A percentile compares a stretch with the other conserved stretches of the same genome.
These are phyloP conservation scores for Anarhynchus alexandrinus DNA, from an alignment of 2,113 vertebrate genomes.

Conservation along the genomic window DNA sequence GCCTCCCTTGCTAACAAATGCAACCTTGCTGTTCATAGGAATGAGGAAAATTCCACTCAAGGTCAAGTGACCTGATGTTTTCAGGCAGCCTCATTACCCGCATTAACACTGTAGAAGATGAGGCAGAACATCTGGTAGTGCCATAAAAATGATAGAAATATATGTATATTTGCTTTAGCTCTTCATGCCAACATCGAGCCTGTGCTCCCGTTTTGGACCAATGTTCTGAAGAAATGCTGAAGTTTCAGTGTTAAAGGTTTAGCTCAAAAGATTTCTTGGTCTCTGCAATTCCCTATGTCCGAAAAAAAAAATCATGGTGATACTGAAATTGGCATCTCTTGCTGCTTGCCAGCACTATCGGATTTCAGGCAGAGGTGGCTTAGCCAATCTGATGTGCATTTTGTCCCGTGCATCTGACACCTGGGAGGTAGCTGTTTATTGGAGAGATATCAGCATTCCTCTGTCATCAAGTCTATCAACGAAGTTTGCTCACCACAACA, in stretches of 20 bases:
- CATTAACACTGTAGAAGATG: conserved; percentile 8
- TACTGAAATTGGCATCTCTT: not conserved
- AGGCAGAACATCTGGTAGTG: conserved; percentile 50
- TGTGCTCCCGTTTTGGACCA: not conserved
- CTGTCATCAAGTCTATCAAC: not conserved
- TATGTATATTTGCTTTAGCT: conserved; percentile 18
- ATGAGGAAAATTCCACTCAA: conserved; percentile 47
- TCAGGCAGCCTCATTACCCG: conserved; percentile 46
- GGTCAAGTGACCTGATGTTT: conserved; percentile 56
- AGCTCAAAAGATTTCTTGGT: not conserved
- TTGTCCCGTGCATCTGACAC: not conserved
- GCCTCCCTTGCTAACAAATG: conserved; percentile 22
- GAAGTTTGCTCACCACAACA: not conserved
- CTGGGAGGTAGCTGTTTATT: not conserved
- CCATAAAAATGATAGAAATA: conserved; percentile 40
- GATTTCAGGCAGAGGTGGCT: not conserved
- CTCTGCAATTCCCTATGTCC: not conserved
- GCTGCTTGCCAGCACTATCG: not conserved
- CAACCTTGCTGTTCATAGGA: not conserved
- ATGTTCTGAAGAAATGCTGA: not conserved
- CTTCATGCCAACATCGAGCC: not conserved
- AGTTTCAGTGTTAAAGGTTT: not conserved
- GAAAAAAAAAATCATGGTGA: not conserved
- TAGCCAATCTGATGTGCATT: not conserved
- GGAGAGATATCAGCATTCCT: not conserved